phyloP scores from a whole-genome alignment of 2,797 vertebrate species.

The Sebastes nivosus region DNA sequence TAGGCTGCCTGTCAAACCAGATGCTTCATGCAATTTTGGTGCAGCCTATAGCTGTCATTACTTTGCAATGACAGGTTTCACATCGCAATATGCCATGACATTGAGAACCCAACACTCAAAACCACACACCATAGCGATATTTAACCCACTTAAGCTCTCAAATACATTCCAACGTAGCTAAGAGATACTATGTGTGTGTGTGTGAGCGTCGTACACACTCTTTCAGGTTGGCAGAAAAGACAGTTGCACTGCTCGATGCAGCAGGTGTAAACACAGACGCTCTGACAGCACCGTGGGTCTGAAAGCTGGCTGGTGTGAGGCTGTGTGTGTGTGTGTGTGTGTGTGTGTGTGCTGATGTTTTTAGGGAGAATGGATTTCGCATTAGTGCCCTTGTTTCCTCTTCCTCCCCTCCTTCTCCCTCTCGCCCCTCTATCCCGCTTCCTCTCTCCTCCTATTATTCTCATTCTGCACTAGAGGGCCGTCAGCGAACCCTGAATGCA shows the following conservation, averaged over 20 bases:
- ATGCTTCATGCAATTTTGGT: neutral
- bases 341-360: constrained; percentile 39
- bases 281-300: constrained; percentile 77
- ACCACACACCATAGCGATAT: constrained; percentile 1
- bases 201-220: neutral
- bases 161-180: neutral
- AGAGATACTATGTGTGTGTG: neutral
- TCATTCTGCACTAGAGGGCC: constrained; percentile 77
- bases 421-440: constrained; percentile 52
- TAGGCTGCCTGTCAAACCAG: neutral
- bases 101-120: constrained; percentile 13
- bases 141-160: constrained; percentile 17
- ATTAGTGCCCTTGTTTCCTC: constrained; percentile 71
- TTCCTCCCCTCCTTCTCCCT: constrained; percentile 45
- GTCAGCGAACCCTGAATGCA: constrained; percentile 77
- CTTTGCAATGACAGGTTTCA: constrained; percentile 62
- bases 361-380: constrained; percentile 67
- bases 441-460: constrained; percentile 75
- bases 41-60: constrained; percentile 28
- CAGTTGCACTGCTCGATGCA: constrained; percentile 20
- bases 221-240: constrained; percentile 6
- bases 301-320: constrained; percentile 30
- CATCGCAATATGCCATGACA: constrained; percentile 10
- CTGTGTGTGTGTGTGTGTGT: constrained; percentile 3
- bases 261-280: constrained; percentile 54